Conservation (phyloP, 1,140 invertebrate genomes). For the Drosophila ananassae region DNA sequence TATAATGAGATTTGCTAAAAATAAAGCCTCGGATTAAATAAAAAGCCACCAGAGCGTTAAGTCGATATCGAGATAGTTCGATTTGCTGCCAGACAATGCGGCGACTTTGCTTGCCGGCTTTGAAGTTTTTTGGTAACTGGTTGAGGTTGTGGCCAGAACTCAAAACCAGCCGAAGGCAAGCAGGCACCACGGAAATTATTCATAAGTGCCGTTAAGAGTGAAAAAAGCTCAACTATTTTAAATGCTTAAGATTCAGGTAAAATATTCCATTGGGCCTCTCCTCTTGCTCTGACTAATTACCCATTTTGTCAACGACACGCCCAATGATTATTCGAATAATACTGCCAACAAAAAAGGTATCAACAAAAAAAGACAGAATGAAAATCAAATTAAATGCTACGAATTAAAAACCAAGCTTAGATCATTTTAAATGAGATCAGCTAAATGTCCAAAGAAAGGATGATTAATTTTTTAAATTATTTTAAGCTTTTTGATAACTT, state of each 20-base stretch:
- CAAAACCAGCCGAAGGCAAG: constrained; percentile 20
- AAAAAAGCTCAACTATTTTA: constrained; percentile 4
- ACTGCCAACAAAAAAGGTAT: neutral
- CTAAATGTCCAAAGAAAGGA: neutral
- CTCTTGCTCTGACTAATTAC: constrained; percentile 36
- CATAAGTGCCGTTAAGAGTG: constrained; percentile 20
- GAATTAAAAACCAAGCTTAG: constrained; percentile 39
- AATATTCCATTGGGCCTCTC: constrained; percentile 7
- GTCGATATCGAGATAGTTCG: constrained; percentile 34
- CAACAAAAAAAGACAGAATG: constrained; percentile 26
- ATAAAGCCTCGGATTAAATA: constrained; percentile 44
- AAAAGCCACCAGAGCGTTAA: constrained; percentile 18
- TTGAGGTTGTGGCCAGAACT: constrained; percentile 18
- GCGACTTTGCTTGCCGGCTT: constrained; percentile 36
- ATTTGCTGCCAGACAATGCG: constrained; percentile 34
- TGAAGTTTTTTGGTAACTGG: constrained; percentile 34
- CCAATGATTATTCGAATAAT: constrained; percentile 18
- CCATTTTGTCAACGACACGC: constrained; percentile 41
- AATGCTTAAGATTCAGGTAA: constrained; percentile 20
- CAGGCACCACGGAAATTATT: constrained; percentile 35
- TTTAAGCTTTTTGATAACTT: too few species aligned
- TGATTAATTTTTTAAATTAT: neutral
- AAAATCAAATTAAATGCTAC: constrained; percentile 57
- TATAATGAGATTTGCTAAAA: constrained; percentile 50
- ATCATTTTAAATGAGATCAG: constrained; percentile 24